Conservation (phyloP, 2,888 invertebrate species). For the Chelonus formosanus region DNA sequence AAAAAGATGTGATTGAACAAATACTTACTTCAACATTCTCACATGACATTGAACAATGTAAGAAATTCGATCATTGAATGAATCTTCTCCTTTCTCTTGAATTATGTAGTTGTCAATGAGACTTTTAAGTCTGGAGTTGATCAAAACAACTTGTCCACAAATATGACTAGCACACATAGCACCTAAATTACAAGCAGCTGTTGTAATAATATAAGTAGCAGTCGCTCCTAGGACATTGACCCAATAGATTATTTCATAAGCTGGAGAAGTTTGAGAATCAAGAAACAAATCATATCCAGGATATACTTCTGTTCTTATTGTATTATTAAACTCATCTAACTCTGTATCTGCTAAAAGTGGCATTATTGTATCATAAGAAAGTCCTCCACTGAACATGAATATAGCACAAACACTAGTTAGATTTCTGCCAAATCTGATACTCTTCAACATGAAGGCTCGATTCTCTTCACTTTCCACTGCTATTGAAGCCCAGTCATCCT, state of each 20-base stretch:
- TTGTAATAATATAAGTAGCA: constrained; percentile 38
- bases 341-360: constrained; percentile 39
- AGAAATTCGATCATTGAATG: too few relatives aligned
- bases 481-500: constrained; percentile 35
- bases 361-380: constrained; percentile 45
- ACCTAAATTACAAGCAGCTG: constrained; percentile 42
- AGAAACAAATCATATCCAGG: constrained; percentile 37
- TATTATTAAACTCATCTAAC: constrained; percentile 31
- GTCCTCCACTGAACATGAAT: constrained; percentile 47
- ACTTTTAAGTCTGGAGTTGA: constrained; percentile 33
- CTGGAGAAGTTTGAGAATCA: constrained; percentile 41
- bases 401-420: constrained; percentile 44
- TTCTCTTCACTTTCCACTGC: constrained; percentile 33
- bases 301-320: constrained; percentile 37
- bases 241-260: constrained; percentile 46
- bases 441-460: constrained; percentile 36
- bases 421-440: constrained; percentile 24
- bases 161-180: constrained; percentile 45
- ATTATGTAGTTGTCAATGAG: neutral
- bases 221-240: constrained; percentile 38
- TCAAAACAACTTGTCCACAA: constrained; percentile 46
- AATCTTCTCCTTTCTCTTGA: neutral
- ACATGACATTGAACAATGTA: too few relatives aligned
- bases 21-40: too few relatives aligned
- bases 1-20: too few relatives aligned